Evolutionary conservation across 2,888 invertebrate species (phyloP).

Genomic region (Tribolium freemani): DNA sequence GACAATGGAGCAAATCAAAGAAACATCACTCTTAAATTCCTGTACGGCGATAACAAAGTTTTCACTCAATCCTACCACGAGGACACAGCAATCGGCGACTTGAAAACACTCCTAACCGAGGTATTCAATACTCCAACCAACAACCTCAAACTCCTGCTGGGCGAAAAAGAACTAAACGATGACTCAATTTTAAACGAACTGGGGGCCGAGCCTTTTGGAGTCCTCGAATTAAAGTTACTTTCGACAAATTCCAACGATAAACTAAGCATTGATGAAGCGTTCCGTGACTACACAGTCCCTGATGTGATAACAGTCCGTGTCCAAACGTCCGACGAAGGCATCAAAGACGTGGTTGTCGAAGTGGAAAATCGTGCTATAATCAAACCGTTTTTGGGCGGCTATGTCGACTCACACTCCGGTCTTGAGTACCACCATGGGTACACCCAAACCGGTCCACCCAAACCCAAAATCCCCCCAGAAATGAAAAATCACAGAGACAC

Average conservation of each 20-base stretch:
- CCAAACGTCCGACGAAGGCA: constrained; percentile 65
- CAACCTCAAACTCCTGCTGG: constrained; percentile 69
- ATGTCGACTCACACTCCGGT: constrained; percentile 78
- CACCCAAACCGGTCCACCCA: constrained; percentile 82
- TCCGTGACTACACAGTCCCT: constrained; percentile 63
- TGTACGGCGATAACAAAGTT: constrained; percentile 37
- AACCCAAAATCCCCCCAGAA: constrained; percentile 70
- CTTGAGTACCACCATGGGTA: constrained; percentile 85
- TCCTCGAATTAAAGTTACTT: constrained; percentile 52
- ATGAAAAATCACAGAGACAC: constrained; percentile 74
- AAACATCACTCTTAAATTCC: constrained; percentile 34
- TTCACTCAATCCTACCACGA: constrained; percentile 72
- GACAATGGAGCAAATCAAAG: background rate
- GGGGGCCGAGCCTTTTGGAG: constrained; percentile 47
- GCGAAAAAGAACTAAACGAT: constrained; percentile 61
- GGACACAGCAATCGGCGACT: constrained; percentile 72
- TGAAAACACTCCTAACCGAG: constrained; percentile 74
- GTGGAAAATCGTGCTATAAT: constrained; percentile 73
- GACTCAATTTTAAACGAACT: constrained; percentile 47
- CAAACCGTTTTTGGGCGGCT: constrained; percentile 89
- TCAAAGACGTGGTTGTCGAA: constrained; percentile 72
- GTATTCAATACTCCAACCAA: constrained; percentile 72
- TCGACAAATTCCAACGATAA: constrained; percentile 51
- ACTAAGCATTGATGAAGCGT: constrained; percentile 61
- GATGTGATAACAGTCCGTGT: constrained; percentile 73